Evolutionary conservation across 2,888 invertebrate species (phyloP).

Genomic region (Eristalis pertinax): DNA sequence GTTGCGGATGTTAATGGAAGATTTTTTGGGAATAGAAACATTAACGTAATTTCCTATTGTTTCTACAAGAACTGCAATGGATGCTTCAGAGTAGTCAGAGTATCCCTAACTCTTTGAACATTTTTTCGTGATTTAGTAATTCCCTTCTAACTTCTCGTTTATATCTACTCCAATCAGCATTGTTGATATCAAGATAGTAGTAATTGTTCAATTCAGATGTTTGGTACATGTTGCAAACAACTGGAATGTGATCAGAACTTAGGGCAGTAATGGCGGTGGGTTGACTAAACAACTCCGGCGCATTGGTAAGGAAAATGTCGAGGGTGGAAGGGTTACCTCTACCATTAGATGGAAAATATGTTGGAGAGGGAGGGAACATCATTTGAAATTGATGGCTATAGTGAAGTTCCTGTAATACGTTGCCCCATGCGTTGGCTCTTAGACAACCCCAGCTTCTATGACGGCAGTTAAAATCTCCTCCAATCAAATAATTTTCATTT

Average conservation of each 20-base stretch:
- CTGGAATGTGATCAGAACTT: background rate
- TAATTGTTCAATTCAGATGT: background rate
- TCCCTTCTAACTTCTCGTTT: too few relatives aligned
- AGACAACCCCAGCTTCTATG: slow-evolving; percentile 4
- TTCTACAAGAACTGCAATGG: background rate
- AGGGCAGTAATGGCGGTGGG: background rate
- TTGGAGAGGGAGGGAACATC: background rate
- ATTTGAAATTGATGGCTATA: background rate
- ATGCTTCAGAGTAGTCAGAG: background rate
- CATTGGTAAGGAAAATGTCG: background rate
- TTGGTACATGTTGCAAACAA: background rate
- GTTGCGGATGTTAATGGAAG: background rate
- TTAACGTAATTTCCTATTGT: background rate
- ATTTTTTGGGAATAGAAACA: background rate
- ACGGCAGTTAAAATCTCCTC: background rate
- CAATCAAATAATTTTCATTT: background rate
- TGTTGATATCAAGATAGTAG: background rate
- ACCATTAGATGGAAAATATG: background rate
- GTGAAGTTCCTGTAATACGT: background rate
- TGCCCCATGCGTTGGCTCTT: slow-evolving; percentile 1
- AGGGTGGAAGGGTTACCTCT: background rate
- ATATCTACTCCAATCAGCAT: background rate
- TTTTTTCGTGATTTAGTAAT: too few relatives aligned
- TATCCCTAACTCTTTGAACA: background rate
- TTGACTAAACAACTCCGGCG: background rate